These are phyloP conservation scores for Alcedo atthis DNA, from an alignment of 2,797 vertebrate species.

Conservation along the genomic window DNA sequence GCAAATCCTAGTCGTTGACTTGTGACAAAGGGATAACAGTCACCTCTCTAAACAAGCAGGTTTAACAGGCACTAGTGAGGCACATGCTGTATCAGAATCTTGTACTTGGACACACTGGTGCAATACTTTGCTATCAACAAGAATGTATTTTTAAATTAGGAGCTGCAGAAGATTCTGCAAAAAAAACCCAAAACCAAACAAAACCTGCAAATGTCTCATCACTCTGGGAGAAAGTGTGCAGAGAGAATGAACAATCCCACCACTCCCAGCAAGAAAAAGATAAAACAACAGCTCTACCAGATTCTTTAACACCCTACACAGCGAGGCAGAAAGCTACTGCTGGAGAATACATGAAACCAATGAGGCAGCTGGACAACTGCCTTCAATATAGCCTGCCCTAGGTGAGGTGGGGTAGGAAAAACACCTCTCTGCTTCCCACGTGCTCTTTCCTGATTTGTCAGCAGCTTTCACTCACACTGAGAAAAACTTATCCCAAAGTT, in stretches of 20 bases:
- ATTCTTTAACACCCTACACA: neutral
- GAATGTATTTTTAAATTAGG: neutral
- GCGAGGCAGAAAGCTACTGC: neutral
- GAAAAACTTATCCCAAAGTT: neutral
- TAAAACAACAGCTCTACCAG: neutral
- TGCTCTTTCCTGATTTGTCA: neutral
- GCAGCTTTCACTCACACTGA: neutral
- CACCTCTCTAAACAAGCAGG: neutral
- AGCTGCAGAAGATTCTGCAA: neutral
- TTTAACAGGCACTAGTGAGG: neutral
- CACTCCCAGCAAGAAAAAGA: neutral
- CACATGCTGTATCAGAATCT: neutral
- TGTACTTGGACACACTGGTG: neutral
- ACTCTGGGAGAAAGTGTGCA: neutral
- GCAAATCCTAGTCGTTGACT: neutral
- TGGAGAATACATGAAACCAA: neutral
- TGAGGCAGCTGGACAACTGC: neutral
- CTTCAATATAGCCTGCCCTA: neutral
- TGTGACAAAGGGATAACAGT: neutral
- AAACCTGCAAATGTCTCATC: neutral
- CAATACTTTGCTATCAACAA: neutral
- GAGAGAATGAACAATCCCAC: fast-evolving
- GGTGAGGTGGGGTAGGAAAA: neutral
- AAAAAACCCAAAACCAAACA: neutral
- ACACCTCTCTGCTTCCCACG: neutral